These are phyloP conservation scores for Porites evermanni DNA, from an alignment of 92 coral and sea anemone genomes.

Conservation along the genomic window DNA sequence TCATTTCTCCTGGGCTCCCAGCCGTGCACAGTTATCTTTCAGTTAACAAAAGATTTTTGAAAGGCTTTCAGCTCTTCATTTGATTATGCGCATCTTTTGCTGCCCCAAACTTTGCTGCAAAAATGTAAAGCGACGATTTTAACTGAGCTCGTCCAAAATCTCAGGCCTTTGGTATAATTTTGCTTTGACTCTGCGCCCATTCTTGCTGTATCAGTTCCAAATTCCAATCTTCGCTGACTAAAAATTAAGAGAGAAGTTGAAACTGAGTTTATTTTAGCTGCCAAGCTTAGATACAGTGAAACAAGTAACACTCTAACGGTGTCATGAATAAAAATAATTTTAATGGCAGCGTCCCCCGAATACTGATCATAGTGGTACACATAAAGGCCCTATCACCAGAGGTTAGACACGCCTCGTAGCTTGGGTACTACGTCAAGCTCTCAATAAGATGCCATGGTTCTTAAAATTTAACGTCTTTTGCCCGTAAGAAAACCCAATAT, in stretches of 20 bases:
- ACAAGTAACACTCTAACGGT: background rate
- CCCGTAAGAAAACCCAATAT: background rate
- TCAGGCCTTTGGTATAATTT: too few relatives aligned
- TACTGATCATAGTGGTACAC: too few relatives aligned
- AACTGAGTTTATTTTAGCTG: conserved; percentile 1
- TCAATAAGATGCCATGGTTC: background rate
- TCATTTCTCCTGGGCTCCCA: background rate
- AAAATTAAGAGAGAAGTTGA: background rate
- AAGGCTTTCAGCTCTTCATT: background rate
- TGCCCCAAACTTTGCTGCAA: conserved; percentile 7
- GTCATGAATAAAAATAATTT: background rate
- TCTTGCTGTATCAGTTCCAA: background rate
- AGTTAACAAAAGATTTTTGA: background rate
- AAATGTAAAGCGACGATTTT: conserved; percentile 7
- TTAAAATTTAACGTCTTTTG: conserved; percentile 4
- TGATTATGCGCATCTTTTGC: conserved; percentile 2
- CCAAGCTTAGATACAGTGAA: background rate
- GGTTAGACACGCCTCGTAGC: background rate
- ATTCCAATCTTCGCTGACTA: background rate
- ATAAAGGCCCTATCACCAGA: too few relatives aligned
- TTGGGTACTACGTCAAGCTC: background rate
- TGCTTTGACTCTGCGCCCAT: too few relatives aligned
- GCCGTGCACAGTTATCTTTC: conserved; percentile 11
- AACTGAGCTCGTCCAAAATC: conserved; percentile 8
- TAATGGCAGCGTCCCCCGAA: background rate